A percentile compares a stretch with the other conserved stretches of the same genome.
Evolutionary conservation across 2,888 invertebrate species (phyloP).

Genomic region (Lasioglossum morio): DNA sequence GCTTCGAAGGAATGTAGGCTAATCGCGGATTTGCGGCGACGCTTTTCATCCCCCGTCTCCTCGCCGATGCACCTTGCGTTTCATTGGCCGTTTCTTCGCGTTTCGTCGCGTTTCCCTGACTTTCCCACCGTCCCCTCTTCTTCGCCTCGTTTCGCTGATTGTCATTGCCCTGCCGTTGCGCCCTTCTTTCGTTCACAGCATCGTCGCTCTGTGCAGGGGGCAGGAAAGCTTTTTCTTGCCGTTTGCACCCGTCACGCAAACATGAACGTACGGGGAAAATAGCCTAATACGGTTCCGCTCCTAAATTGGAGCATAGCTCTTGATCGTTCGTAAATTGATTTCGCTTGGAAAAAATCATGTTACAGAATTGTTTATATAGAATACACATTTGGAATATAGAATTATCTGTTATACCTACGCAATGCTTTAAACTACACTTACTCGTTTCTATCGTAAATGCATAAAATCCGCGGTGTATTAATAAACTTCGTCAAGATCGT

Average conservation of each 20-base stretch:
- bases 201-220: neutral
- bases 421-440: no score
- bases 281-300: neutral
- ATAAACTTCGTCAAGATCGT: neutral
- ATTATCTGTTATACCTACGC: no score
- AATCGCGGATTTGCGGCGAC: constrained; percentile 75
- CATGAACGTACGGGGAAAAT: neutral
- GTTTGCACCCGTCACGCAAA: neutral
- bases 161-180: neutral
- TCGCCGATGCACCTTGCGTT: constrained; percentile 18
- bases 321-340: neutral
- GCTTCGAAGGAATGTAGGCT: constrained; percentile 76
- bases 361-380: no score
- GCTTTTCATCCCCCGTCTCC: constrained; percentile 36
- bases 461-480: no score
- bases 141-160: neutral
- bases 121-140: neutral
- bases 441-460: no score
- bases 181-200: neutral
- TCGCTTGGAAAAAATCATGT: neutral
- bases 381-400: no score
- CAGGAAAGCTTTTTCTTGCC: neutral
- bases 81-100: constrained; percentile 2
- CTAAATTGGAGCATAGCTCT: neutral
- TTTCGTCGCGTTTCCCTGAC: neutral